Evolutionary conservation across 2,113 vertebrate species (phyloP).

Genomic region (Aptenodytes forsteri): DNA sequence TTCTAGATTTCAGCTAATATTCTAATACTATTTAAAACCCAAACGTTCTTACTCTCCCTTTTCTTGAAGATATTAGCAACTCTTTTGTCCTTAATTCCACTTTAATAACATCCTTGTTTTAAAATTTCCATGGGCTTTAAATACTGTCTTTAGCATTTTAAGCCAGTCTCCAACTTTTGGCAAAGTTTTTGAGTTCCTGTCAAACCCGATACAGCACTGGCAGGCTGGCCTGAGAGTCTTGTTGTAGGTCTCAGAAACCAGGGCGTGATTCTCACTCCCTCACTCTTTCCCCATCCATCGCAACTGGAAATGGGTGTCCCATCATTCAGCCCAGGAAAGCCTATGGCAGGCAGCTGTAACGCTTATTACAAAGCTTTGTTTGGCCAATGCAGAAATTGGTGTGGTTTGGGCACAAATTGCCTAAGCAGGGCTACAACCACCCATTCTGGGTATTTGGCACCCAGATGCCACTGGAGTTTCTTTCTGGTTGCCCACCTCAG

Average conservation of each 20-base stretch:
- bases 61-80: conserved; percentile 27
- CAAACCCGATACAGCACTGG: neutral
- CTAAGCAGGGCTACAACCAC: neutral
- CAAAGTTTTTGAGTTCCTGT: conserved; percentile 1
- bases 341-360: neutral
- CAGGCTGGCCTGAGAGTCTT: neutral
- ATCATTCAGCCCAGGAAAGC: neutral
- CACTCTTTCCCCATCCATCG: neutral
- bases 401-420: neutral
- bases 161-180: neutral
- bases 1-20: conserved; percentile 26
- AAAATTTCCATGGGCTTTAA: conserved; percentile 58
- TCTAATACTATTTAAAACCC: conserved; percentile 31
- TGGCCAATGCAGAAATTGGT: accelerated
- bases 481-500: neutral
- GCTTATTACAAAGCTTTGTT: accelerated
- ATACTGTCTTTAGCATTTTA: neutral
- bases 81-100: conserved; percentile 50
- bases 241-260: neutral
- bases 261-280: neutral
- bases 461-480: neutral
- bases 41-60: conserved; percentile 35
- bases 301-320: neutral
- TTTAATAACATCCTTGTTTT: conserved; percentile 40
- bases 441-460: neutral